Evolutionary conservation across 2,888 invertebrate species (phyloP).

Genomic region (Sinopyrophorus schimmeli): DNA sequence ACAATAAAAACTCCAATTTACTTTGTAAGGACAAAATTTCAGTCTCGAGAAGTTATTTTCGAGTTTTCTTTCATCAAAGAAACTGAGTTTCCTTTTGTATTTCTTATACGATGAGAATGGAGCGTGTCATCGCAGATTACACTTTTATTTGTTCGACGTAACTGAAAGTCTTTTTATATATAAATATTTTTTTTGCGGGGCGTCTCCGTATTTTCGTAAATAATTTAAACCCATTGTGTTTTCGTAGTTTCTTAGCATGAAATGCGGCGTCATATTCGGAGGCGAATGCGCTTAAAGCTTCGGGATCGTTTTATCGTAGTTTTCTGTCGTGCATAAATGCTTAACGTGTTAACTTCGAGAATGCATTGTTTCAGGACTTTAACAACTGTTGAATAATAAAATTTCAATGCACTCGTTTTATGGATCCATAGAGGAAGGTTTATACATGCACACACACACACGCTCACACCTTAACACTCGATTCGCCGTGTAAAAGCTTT

Average conservation of each 20-base stretch:
- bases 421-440: conserved; percentile 12
- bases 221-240: too few species aligned
- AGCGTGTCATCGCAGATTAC: conserved; percentile 24
- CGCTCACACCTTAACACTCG: conserved; percentile 15
- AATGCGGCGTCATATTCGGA: too few species aligned
- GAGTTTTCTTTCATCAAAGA: conserved; percentile 24
- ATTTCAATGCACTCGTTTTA: conserved; percentile 17
- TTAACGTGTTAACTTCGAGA: background rate
- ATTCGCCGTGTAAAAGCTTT: conserved; percentile 4
- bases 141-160: conserved; percentile 22
- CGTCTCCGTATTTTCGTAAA: too few species aligned
- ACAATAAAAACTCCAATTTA: background rate
- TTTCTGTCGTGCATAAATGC: background rate
- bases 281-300: too few species aligned
- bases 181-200: too few species aligned
- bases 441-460: too few species aligned
- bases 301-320: too few species aligned
- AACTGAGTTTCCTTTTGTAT: conserved; percentile 25
- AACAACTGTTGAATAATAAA: conserved; percentile 15
- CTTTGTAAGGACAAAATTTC: conserved; percentile 11
- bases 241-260: too few species aligned
- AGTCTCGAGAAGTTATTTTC: conserved; percentile 13
- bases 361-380: conserved; percentile 12
- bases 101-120: conserved; percentile 20
- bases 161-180: conserved; percentile 17